phyloP scores from a whole-genome alignment of 2,888 invertebrate genomes.

The Anthophora plumipes region DNA sequence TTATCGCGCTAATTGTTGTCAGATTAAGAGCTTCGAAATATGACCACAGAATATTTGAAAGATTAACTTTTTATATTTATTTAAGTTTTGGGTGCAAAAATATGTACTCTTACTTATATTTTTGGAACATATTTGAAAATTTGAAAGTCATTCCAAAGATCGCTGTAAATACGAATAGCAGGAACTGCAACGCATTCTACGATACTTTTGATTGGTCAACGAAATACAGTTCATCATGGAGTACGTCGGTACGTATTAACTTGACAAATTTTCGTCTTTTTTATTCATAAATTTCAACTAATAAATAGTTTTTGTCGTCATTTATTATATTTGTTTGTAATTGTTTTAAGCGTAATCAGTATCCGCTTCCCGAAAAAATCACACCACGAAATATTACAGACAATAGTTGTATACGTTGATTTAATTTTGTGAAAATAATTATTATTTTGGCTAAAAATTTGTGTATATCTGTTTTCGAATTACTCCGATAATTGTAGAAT shows the following conservation, averaged over 20 bases:
- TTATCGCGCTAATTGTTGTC: not conserved
- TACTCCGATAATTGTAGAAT: not conserved
- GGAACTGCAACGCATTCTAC: slow-evolving; percentile 59
- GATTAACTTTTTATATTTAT: not conserved
- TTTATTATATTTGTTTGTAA: slow-evolving; percentile 4
- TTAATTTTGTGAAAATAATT: slow-evolving; percentile 68
- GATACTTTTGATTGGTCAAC: slow-evolving; percentile 70
- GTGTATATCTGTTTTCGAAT: not conserved
- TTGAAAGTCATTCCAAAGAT: slow-evolving; percentile 70
- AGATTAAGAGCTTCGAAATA: not conserved
- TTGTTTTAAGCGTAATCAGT: slow-evolving; percentile 21
- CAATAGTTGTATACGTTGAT: slow-evolving; percentile 67
- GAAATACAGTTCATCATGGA: slow-evolving; percentile 78
- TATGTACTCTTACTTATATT: slow-evolving; percentile 8
- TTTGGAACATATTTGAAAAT: slow-evolving; percentile 61
- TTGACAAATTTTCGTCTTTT: slow-evolving; percentile 63
- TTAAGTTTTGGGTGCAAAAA: slow-evolving; percentile 6
- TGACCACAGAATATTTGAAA: too few relatives aligned
- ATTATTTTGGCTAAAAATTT: slow-evolving; percentile 47
- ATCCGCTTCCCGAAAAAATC: not conserved
- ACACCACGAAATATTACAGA: slow-evolving; percentile 12
- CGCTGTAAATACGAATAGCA: slow-evolving; percentile 55
- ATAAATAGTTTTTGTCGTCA: slow-evolving; percentile 12
- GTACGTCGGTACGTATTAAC: slow-evolving; percentile 77
- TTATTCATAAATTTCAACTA: slow-evolving; percentile 19